These are phyloP conservation scores for Notodonta ziczac DNA, from an alignment of 2,888 invertebrate species.

Conservation along the genomic window DNA sequence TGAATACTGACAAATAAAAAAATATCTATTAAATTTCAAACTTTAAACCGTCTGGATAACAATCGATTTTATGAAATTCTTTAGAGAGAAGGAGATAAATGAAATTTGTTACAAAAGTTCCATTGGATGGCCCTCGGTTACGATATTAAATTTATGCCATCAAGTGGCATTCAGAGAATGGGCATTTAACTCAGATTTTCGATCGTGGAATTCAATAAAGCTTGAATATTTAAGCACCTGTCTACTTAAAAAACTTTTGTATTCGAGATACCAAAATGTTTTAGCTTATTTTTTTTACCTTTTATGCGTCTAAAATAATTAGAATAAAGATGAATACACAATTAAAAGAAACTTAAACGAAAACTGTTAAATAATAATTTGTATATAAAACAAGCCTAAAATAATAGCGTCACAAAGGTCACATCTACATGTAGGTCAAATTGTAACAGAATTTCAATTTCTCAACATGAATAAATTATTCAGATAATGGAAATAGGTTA, in stretches of 20 bases:
- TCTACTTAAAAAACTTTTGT: conserved; percentile 19
- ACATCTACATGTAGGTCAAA: conserved; percentile 11
- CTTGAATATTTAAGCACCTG: conserved; percentile 44
- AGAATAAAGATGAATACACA: too few relatives aligned
- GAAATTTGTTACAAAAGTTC: conserved; percentile 82
- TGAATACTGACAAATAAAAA: conserved; percentile 45
- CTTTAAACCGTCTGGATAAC: conserved; percentile 75
- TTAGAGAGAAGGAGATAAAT: conserved; percentile 71
- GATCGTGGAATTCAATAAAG: conserved; percentile 67
- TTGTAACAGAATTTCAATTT: conserved; percentile 21
- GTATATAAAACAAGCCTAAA: too few relatives aligned
- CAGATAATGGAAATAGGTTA: conserved; percentile 30
- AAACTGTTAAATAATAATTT: too few relatives aligned
- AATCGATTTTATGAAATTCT: conserved; percentile 79
- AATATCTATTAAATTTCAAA: conserved; percentile 55
- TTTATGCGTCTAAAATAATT: too few relatives aligned
- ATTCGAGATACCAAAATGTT: conserved; percentile 1
- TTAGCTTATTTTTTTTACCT: neutral
- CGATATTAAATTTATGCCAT: conserved; percentile 82
- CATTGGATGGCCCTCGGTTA: conserved; percentile 69
- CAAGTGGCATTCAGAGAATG: conserved; percentile 75
- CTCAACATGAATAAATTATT: conserved; percentile 30
- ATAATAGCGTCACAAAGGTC: too few relatives aligned
- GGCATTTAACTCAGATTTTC: conserved; percentile 73
- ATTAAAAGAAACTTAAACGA: too few relatives aligned